These are phyloP conservation scores for Sphaeramia orbicularis DNA, from an alignment of 2,797 vertebrate species.

Conservation along the genomic window DNA sequence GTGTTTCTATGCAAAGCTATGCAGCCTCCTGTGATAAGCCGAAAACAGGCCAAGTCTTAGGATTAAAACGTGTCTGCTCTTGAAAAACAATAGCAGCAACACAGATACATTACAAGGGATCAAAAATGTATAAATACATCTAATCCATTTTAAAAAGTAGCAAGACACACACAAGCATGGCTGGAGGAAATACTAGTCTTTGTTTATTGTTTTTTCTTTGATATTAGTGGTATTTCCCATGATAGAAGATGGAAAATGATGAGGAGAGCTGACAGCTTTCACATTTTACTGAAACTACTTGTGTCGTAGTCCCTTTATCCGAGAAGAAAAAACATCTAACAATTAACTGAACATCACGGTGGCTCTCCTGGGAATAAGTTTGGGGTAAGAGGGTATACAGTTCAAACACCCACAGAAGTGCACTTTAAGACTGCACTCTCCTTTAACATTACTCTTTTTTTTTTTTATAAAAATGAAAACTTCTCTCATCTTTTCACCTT, in stretches of 20 bases:
- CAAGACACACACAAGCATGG: conserved; percentile 35
- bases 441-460: conserved; percentile 75
- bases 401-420: conserved; percentile 74
- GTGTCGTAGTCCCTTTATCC: conserved; percentile 35
- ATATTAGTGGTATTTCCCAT: conserved; percentile 48
- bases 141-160: conserved; percentile 50
- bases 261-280: conserved; percentile 28
- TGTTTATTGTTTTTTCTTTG: conserved; percentile 54
- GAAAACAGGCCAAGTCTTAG: conserved; percentile 69
- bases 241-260: conserved; percentile 30
- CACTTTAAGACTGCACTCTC: conserved; percentile 71
- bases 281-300: conserved; percentile 45
- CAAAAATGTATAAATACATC: conserved; percentile 62
- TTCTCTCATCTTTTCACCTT: conserved; percentile 68
- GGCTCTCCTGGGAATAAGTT: conserved; percentile 64
- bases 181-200: conserved; percentile 35
- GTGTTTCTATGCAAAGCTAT: conserved; percentile 88
- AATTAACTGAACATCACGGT: conserved; percentile 70
- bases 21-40: conserved; percentile 79
- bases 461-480: conserved; percentile 41
- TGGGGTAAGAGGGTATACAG: conserved; percentile 57
- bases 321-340: conserved; percentile 45
- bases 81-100: conserved; percentile 62
- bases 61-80: conserved; percentile 69
- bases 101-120: conserved; percentile 51